These are phyloP conservation scores for Ceratotherium simum DNA, from an alignment of 2,113 vertebrate species.

Conservation along the genomic window DNA sequence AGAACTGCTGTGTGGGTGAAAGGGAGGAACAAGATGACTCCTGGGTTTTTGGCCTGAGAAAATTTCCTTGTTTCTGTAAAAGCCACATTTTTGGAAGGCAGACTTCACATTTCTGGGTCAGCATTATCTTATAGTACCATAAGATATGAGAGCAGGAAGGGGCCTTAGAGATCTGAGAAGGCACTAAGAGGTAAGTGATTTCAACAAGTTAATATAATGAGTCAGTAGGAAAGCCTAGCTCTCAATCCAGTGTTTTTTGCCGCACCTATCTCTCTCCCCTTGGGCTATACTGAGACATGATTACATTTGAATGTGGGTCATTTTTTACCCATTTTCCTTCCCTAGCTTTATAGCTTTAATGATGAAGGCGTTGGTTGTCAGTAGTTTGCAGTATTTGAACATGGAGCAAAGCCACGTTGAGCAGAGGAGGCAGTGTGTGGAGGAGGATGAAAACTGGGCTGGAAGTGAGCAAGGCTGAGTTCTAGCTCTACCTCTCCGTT, in stretches of 20 bases:
- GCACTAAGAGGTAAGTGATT: neutral
- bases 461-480: neutral
- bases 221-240: neutral
- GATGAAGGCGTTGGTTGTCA: neutral
- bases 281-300: neutral
- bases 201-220: neutral
- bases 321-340: neutral
- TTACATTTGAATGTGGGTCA: neutral
- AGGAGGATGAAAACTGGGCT: neutral
- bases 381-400: neutral
- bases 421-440: neutral
- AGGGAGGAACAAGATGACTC: neutral
- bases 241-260: neutral
- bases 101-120: neutral
- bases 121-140: neutral
- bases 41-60: neutral
- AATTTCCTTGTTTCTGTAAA: neutral
- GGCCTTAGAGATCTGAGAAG: neutral
- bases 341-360: neutral
- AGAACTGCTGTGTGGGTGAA: neutral
- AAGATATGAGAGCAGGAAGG: neutral
- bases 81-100: neutral
- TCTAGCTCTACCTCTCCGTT: neutral
- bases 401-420: neutral
- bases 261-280: neutral